Conservation (phyloP, 1,140 invertebrate genomes). For the Solenopsis invicta region DNA sequence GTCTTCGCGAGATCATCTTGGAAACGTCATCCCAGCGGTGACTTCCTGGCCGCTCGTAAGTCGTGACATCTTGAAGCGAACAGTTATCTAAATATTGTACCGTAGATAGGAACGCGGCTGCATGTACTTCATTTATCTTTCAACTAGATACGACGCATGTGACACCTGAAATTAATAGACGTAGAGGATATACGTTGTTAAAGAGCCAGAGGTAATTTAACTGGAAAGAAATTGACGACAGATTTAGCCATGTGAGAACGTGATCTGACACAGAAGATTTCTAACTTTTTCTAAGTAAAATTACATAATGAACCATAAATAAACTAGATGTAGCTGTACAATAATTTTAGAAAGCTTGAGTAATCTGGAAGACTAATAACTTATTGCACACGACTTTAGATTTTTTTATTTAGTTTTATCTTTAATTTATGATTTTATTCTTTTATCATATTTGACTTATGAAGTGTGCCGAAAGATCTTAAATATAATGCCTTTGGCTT, state of each 20-base stretch:
- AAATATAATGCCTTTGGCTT: neutral
- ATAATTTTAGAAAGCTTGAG: neutral
- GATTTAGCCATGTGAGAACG: neutral
- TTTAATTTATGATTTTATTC: neutral
- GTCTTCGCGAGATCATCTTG: conserved; percentile 55
- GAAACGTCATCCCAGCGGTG: conserved; percentile 5
- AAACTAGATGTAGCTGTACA: neutral
- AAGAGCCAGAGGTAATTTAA: conserved; percentile 11
- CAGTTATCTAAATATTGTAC: conserved; percentile 64
- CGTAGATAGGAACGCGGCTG: conserved; percentile 22
- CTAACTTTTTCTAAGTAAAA: neutral
- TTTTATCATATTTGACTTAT: neutral
- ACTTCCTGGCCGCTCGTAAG: conserved; percentile 36
- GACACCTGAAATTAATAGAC: conserved; percentile 55
- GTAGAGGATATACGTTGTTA: conserved; percentile 11
- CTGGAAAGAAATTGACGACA: neutral
- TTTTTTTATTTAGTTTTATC: neutral
- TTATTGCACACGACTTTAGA: neutral
- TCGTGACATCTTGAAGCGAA: conserved; percentile 48
- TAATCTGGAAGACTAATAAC: neutral
- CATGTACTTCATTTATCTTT: conserved; percentile 61
- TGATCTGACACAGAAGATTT: neutral
- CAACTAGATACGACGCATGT: conserved; percentile 27
- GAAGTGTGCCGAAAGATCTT: neutral
- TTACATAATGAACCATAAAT: neutral